These are phyloP conservation scores for Upupa epops DNA, from an alignment of 2,113 vertebrate species.

Conservation along the genomic window DNA sequence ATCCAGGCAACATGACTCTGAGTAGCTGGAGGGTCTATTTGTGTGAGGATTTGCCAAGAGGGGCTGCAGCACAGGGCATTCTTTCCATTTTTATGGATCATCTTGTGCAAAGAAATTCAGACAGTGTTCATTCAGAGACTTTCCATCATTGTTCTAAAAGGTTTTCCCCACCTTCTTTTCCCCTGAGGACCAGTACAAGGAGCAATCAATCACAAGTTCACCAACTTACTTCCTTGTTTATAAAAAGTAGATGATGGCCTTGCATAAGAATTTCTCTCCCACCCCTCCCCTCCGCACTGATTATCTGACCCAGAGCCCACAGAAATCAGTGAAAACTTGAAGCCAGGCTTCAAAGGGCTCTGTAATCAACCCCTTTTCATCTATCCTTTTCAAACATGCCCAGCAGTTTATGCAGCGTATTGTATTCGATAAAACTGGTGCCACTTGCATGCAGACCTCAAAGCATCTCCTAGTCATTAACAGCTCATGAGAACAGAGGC, in stretches of 20 bases:
- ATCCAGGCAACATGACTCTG: not conserved
- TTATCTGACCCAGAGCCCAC: not conserved
- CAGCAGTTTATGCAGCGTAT: not conserved
- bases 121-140: not conserved
- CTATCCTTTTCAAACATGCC: not conserved
- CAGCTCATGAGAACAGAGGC: not conserved
- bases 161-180: not conserved
- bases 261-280: not conserved
- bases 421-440: not conserved
- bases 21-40: not conserved
- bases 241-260: not conserved
- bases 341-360: not conserved
- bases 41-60: not conserved
- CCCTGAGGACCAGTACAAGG: not conserved
- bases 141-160: not conserved
- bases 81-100: constrained; percentile 21
- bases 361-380: not conserved
- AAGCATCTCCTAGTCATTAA: not conserved
- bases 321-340: not conserved
- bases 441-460: fast-evolving
- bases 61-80: not conserved
- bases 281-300: not conserved
- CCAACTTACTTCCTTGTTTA: not conserved
- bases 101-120: not conserved
- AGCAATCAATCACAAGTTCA: not conserved